Percentiles rank a stretch among this genome's conserved stretches.
Conservation (phyloP, 2,888 invertebrate species). For the Drosophila kambysellisi region DNA sequence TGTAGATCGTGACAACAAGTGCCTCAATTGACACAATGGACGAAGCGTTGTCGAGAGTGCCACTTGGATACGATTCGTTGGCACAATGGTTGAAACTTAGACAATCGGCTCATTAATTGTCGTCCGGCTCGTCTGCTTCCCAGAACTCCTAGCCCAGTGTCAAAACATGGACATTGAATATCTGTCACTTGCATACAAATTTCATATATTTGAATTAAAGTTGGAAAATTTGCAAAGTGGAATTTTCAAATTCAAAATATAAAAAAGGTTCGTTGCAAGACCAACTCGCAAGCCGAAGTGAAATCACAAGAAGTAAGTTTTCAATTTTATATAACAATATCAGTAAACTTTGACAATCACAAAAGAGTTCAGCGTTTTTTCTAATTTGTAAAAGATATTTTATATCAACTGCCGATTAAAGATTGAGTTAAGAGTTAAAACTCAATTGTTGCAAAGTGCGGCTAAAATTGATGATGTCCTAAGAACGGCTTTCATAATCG, state of each 20-base stretch:
- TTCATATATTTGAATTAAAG: background rate
- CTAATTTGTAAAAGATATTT: background rate
- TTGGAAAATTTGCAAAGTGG: no score
- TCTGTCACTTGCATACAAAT: constrained; percentile 20
- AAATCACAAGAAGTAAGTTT: background rate
- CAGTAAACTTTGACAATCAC: background rate
- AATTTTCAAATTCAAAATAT: background rate
- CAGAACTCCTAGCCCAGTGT: constrained; percentile 22
- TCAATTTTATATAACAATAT: background rate
- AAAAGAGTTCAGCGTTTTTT: background rate
- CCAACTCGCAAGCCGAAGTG: background rate
- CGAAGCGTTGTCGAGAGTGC: constrained; percentile 12
- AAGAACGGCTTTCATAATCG: constrained; percentile 10
- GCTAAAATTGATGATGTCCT: background rate
- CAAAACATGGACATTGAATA: background rate
- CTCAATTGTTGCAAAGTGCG: background rate
- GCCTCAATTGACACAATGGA: constrained; percentile 54
- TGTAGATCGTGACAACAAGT: constrained; percentile 64
- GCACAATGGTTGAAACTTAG: constrained; percentile 22
- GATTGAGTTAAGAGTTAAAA: constrained; percentile 13
- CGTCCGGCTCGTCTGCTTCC: constrained; percentile 26
- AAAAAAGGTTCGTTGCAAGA: background rate
- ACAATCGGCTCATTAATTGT: constrained; percentile 42
- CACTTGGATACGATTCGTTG: constrained; percentile 4
- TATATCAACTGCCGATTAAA: background rate